A percentile compares a stretch with the other conserved stretches of the same genome.
These are phyloP conservation scores for Synergus gifuensis DNA, from an alignment of 2,888 invertebrate genomes.

Conservation along the genomic window DNA sequence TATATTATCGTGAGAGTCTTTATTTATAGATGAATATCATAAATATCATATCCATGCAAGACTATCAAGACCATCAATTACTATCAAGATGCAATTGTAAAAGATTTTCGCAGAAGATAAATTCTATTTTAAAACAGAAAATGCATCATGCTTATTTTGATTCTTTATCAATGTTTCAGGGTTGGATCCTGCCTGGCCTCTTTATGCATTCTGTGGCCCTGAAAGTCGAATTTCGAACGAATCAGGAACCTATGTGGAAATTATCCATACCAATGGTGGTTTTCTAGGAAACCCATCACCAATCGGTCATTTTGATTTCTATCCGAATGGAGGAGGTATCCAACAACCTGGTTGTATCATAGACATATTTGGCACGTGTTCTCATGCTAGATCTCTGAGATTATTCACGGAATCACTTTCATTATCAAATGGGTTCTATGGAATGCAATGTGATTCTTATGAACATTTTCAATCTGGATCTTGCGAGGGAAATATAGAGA, in stretches of 20 bases:
- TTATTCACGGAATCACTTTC: slow-evolving; percentile 10
- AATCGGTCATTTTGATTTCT: slow-evolving; percentile 74
- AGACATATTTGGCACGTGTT: background rate
- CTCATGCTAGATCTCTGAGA: background rate
- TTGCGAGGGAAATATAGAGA: background rate
- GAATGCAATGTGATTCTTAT: slow-evolving; percentile 13
- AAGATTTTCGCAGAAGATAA: background rate
- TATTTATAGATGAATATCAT: background rate
- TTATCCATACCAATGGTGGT: slow-evolving; percentile 68
- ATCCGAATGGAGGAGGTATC: slow-evolving; percentile 73
- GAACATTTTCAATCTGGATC: slow-evolving; percentile 5
- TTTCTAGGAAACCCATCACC: slow-evolving; percentile 66
- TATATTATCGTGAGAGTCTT: background rate
- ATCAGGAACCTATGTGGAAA: slow-evolving; percentile 74
- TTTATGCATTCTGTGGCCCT: slow-evolving; percentile 46
- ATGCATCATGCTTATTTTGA: background rate
- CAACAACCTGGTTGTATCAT: slow-evolving; percentile 68
- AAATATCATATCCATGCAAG: background rate
- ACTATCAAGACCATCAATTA: background rate
- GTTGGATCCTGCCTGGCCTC: slow-evolving; percentile 69
- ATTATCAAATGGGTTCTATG: slow-evolving; percentile 1
- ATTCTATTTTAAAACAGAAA: background rate
- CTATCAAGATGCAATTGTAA: background rate
- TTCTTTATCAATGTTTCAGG: slow-evolving; percentile 52
- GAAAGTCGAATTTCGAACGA: slow-evolving; percentile 64